A percentile compares a stretch with the other conserved stretches of the same genome.
Evolutionary conservation across 2,113 vertebrate species (phyloP).

Genomic region (Passer montanus): DNA sequence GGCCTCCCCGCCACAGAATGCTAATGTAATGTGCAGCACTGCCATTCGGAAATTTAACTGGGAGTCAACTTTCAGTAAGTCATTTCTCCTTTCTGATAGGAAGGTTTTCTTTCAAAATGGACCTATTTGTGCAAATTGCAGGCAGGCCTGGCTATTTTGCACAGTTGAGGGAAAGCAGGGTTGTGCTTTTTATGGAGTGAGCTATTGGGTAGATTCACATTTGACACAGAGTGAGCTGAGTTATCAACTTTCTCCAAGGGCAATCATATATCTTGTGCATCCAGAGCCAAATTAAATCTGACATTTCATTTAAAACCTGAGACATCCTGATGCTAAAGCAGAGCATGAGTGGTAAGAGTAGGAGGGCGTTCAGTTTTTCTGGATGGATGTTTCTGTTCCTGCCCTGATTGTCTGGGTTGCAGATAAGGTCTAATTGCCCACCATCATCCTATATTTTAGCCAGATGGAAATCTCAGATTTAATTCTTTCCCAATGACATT

Average conservation of each 20-base stretch:
- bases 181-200: conserved; percentile 58
- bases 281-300: conserved; percentile 76
- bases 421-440: conserved; percentile 38
- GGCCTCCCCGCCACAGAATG: neutral
- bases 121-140: conserved; percentile 35
- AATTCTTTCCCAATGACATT: conserved; percentile 1
- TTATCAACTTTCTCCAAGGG: conserved; percentile 76
- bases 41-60: neutral
- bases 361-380: neutral
- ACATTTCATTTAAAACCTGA: conserved; percentile 78
- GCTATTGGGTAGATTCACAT: conserved; percentile 57
- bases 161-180: neutral
- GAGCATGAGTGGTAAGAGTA: conserved; percentile 39
- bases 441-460: conserved; percentile 42
- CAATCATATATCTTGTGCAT: conserved; percentile 70
- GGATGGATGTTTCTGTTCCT: conserved; percentile 51
- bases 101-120: conserved; percentile 25
- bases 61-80: neutral
- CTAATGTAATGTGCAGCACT: neutral
- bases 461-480: conserved; percentile 48
- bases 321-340: conserved; percentile 67
- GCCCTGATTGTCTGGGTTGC: conserved; percentile 23
- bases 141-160: conserved; percentile 10
- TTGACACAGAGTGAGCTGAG: conserved; percentile 63
- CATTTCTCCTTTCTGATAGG: conserved; percentile 17